Evolutionary conservation across 1,140 invertebrate genomes (phyloP), one percentile per base, ranked within the genome.

Genomic region (Listronotus oregonensis): DNA sequence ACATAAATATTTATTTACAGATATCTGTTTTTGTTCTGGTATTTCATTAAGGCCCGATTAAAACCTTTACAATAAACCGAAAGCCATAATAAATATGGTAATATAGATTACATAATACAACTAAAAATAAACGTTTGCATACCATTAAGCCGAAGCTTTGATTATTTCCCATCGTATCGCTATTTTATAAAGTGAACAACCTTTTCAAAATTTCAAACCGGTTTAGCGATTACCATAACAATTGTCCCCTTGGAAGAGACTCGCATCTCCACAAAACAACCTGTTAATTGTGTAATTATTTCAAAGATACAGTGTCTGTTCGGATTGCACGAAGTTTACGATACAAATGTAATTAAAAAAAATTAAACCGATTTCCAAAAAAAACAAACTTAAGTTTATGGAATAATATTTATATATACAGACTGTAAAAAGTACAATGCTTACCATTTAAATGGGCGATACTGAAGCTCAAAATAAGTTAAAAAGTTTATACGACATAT

Each of bases 221-320:
- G 72, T 75, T 73, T 60, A 40, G 40, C 58, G 67, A 73, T 75
- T 75, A 74, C 66, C 74, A 75, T 75, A 75, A 75, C 74, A 75
- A 75, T 75, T 75, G 74, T 75, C 74, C 72, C 68, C 71, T 67
- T 69, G 67, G 66, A 73, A 62, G 63, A 67, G 64, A 70, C 65
- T 60, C 67, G 64, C 66, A 64, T 69, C 66, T 67, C 71, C 64
- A 73, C 66, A 72, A 71, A 73, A 75, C 73, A 73, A 73, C 71
- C 73, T 75, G 73, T 73, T 75, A 75, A 75, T 75, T 73, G 72
- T 72, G 70, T 71, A 73, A 73, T 73, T 73, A 73, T 70, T 62
- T 58, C 66, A 63, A 64, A 59, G 67, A 59, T 64, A 51, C 44
- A 17, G 34, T 17, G 43, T 8, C n/a, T 9, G 47, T 54, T 43